Evolutionary conservation across 2,888 invertebrate species (phyloP), one percentile per base, ranked within the genome.

Genomic region (Cosmia trapezina): DNA sequence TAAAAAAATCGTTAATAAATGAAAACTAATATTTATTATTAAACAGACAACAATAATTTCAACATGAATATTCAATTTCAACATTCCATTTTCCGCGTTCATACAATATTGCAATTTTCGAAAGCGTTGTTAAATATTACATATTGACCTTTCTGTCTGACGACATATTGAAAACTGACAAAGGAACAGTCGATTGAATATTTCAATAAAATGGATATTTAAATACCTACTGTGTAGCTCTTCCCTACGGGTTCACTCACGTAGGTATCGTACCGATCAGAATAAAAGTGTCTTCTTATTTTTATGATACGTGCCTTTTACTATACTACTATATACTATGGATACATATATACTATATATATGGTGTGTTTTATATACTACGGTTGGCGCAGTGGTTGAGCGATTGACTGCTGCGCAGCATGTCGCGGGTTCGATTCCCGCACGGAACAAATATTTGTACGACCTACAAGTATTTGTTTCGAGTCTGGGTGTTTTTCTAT

Each of bases 121-220:
- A 71, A 45, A 61, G 54, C 37, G 14, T 64, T 60, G 51, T 76
- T 51, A 64, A 64, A 70, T 60, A 70, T 64, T 49, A 62, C 49
- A 75, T 33, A 64, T 64, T 47, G 49, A 56, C 17, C 75, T 57
- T 68, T 28, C 59, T 76, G 62, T 61, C 45, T 41, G 37, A 47
- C 64, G 64, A 64, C 51, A 64, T 60, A 68, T 68, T 78, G 45
- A 64, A 68, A 47, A 19, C 59, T 61, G 56, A 61, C 67, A 73
- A 78, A 78, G 56, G 79, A 73, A 33, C 54, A 64, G 37, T 41
- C 59, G 45, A 60, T 56, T 73, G 73, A 68, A 61, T 78, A 73
- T 73, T 78, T 60, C 63, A 78, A 59, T 67, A 43, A 45, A 62
- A 78, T 49, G 28, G 37, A 62, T 75, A 76, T 76, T 75, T 76